Percentiles rank a stretch among this genome's conserved stretches.
Conservation (phyloP, 1,140 invertebrate species). For the Meloidogyne exigua region DNA sequence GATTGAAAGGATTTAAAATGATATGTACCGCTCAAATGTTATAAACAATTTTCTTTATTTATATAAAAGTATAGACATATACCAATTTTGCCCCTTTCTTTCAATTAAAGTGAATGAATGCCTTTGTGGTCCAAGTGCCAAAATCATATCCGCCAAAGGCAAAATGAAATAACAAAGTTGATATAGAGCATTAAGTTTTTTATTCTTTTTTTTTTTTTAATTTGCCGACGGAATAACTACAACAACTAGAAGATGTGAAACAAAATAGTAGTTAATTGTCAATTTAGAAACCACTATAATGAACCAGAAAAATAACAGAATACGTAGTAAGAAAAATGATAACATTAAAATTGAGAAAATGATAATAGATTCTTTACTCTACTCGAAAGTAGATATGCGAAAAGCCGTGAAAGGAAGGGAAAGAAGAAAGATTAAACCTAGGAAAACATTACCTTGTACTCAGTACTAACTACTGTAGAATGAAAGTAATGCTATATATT, state of each 20-base stretch:
- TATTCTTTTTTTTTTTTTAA: not conserved
- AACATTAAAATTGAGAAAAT: too few relatives aligned
- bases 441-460: too few relatives aligned
- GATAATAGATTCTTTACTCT: too few relatives aligned
- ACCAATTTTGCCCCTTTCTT: not conserved
- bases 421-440: too few relatives aligned
- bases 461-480: too few relatives aligned
- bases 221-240: not conserved
- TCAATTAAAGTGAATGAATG: not conserved
- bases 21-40: not conserved
- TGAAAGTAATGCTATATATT: too few relatives aligned
- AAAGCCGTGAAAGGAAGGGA: too few relatives aligned
- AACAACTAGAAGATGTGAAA: not conserved
- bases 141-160: slow-evolving; percentile 1
- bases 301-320: too few relatives aligned
- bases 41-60: not conserved
- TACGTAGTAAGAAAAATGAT: too few relatives aligned
- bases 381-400: too few relatives aligned
- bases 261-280: not conserved
- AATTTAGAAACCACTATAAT: not conserved
- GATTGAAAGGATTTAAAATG: not conserved
- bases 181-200: not conserved
- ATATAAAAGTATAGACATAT: not conserved
- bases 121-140: not conserved
- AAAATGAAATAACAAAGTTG: not conserved